These are phyloP conservation scores for Sitophilus oryzae DNA, from an alignment of 1,140 invertebrate species.

Conservation along the genomic window DNA sequence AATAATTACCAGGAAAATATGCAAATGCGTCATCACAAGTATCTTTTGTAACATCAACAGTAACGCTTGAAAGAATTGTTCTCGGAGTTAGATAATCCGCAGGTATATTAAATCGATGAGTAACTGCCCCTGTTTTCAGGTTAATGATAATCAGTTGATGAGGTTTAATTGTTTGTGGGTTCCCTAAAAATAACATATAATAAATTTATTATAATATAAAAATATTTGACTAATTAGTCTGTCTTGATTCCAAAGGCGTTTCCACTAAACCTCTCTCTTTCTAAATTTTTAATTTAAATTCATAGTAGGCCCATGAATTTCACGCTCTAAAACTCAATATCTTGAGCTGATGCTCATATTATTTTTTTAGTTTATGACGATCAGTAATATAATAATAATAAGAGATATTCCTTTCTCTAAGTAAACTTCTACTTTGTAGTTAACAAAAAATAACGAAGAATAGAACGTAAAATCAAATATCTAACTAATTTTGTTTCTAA, in stretches of 20 bases:
- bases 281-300: no score
- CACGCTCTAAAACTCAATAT: no score
- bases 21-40: constrained; percentile 61
- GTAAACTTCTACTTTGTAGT: no score
- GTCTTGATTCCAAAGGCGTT: not conserved
- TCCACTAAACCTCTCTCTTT: no score
- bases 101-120: constrained; percentile 45
- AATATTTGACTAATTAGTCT: not conserved
- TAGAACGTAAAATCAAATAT: no score
- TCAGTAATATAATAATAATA: no score
- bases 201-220: not conserved
- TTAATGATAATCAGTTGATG: constrained; percentile 62
- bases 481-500: no score
- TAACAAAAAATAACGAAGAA: no score
- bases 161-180: constrained; percentile 50
- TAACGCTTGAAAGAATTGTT: constrained; percentile 54
- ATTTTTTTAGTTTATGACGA: no score
- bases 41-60: constrained; percentile 54
- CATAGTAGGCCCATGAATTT: no score
- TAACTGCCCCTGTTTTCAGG: constrained; percentile 50
- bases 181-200: constrained; percentile 45
- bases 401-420: no score
- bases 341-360: no score
- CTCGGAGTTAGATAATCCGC: constrained; percentile 42
- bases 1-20: constrained; percentile 55